Base-by-base conservation (phyloP, 2,888 invertebrate genomes). In the Tenthredo distinguenda region DNA sequence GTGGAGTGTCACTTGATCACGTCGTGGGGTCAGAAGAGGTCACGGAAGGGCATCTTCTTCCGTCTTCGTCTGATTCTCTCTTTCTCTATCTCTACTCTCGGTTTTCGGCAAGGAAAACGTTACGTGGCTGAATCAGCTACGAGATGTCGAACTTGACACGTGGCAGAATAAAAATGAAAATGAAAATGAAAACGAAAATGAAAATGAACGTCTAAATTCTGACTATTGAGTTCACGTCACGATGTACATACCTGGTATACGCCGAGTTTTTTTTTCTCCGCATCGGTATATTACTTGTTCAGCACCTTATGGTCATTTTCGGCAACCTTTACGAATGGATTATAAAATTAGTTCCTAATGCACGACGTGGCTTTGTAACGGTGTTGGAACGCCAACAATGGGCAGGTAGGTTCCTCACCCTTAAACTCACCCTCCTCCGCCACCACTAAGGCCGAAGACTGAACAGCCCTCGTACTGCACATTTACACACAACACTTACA, bases 261-360 rank as follows among this genome's bases (percentile, higher is more conserved):
- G 68, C 26, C 26, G 1, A 34, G 15, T 18, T 34, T 26, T 34
- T 10, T 21, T 18, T 31, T 1, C 18, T 34, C 34, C 0, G 34
- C 68, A 15, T 68, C 15, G 68, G 68, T 34, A 68, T 31, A 68
- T 15, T 12, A n/a, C 31, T 34, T 77, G 77, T 26, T 26, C 47
- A 34, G 55, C 68, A 43, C 68, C 83, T 81, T 31, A 50, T 47
- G 65, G 43, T 83, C 83, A 71, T 81, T 62, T 50, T 62, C 47
- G 68, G 34, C 47, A 83, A 71, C 26, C 83, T 71, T 68, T 40
- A 58, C 62, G 58, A 40, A 83, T 85, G 90, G 92, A 92, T 92
- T 92, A 92, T 90, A 90, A 92, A 91, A 91, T 90, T 90, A 90
- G 90, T 87, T 87, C 87, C 90, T 89, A 90, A 91, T 91, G 89